A percentile compares a stretch with the other conserved stretches of the same genome.
phyloP scores from a whole-genome alignment of 2,888 invertebrate genomes.

The Nineta flava region DNA sequence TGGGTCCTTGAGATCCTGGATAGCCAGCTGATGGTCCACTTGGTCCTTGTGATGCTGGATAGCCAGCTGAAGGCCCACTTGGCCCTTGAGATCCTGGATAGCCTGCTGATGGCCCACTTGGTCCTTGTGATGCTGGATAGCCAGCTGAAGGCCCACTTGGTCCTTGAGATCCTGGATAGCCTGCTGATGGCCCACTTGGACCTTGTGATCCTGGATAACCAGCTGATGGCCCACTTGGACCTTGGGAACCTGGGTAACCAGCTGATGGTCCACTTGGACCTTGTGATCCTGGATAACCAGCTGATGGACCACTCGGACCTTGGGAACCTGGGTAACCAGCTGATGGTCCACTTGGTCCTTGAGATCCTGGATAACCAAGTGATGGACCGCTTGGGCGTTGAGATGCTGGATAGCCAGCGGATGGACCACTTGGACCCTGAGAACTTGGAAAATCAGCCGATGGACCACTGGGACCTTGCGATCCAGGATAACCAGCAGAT shows the following conservation, averaged over 20 bases:
- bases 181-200: slow-evolving; percentile 16
- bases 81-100: slow-evolving; percentile 19
- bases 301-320: slow-evolving; percentile 10
- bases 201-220: slow-evolving; percentile 17
- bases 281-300: slow-evolving; percentile 17
- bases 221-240: slow-evolving; percentile 14
- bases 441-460: slow-evolving; percentile 14
- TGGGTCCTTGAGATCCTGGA: not conserved
- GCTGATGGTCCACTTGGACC: slow-evolving; percentile 22
- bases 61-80: slow-evolving; percentile 20
- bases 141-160: slow-evolving; percentile 17
- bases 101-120: slow-evolving; percentile 18
- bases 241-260: slow-evolving; percentile 12
- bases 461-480: slow-evolving; percentile 14
- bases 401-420: slow-evolving; percentile 16
- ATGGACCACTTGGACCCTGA: slow-evolving; percentile 15
- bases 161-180: slow-evolving; percentile 14
- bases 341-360: slow-evolving; percentile 16
- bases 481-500: slow-evolving; percentile 13
- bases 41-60: slow-evolving; percentile 12
- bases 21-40: slow-evolving; percentile 12
- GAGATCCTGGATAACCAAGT: slow-evolving; percentile 13
- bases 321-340: slow-evolving; percentile 18
- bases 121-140: slow-evolving; percentile 17
- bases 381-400: slow-evolving; percentile 16